Conservation (phyloP, 2,888 invertebrate species). For the Pristionchus maxplancki region DNA sequence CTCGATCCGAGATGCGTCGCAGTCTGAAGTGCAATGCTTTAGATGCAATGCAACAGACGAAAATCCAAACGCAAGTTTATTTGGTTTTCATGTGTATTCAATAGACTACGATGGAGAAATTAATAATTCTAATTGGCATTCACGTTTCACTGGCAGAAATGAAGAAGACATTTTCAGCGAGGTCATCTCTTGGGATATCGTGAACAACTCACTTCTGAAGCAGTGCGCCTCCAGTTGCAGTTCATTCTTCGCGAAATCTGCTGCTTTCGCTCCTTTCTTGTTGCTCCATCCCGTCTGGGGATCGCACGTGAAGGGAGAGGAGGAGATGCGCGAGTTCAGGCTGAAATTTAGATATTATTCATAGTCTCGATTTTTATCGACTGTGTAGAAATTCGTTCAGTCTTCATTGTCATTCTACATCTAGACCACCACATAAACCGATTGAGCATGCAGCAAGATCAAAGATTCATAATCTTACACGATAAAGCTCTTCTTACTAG, state of each 20-base stretch:
- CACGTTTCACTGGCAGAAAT: no score
- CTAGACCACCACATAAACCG: no score
- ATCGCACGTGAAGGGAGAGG: background rate
- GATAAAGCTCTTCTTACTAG: background rate
- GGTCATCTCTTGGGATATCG: no score
- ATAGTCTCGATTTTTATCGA: background rate
- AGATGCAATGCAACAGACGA: background rate
- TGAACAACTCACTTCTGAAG: conserved; percentile 18
- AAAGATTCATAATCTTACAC: background rate
- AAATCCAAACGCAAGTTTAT: no score
- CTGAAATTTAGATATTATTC: background rate
- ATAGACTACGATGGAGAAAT: no score
- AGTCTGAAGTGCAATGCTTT: background rate
- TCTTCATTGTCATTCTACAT: no score
- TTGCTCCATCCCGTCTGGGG: background rate
- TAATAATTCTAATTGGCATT: no score
- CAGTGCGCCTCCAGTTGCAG: background rate
- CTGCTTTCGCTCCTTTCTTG: no score
- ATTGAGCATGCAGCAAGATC: no score
- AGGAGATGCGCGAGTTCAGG: background rate
- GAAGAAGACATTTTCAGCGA: no score
- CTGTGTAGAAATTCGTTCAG: background rate
- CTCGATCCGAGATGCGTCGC: background rate
- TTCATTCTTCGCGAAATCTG: background rate
- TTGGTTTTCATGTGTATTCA: no score